Evolutionary conservation across 2,797 vertebrate species (phyloP).

Genomic region (Rhinogobio ventralis): DNA sequence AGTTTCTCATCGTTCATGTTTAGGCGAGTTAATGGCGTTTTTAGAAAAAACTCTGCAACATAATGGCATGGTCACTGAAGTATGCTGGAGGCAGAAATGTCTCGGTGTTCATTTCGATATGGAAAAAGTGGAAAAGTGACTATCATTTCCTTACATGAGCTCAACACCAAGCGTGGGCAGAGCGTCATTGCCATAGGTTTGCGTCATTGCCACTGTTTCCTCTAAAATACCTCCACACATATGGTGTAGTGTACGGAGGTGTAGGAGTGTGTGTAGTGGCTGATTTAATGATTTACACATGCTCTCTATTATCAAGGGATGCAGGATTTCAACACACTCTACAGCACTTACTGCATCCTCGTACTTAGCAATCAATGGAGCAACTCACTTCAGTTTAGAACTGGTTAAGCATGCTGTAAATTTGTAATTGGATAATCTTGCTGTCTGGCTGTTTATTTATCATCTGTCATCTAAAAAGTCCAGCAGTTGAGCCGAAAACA

Average conservation of each 20-base stretch:
- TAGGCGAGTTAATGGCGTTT: background rate
- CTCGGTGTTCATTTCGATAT: constrained; percentile 40
- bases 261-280: constrained; percentile 21
- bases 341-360: constrained; percentile 56
- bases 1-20: background rate
- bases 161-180: constrained; percentile 4
- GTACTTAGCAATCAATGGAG: constrained; percentile 35
- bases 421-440: constrained; percentile 65
- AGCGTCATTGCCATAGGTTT: constrained; percentile 55
- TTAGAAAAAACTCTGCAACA: background rate
- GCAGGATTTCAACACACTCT: constrained; percentile 56
- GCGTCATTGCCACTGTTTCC: constrained; percentile 36
- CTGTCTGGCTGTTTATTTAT: constrained; percentile 65
- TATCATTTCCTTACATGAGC: constrained; percentile 50
- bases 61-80: constrained; percentile 38
- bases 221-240: constrained; percentile 47
- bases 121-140: constrained; percentile 51
- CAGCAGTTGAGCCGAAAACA: constrained; percentile 59
- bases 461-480: constrained; percentile 62
- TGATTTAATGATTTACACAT: constrained; percentile 69
- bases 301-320: constrained; percentile 59
- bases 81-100: constrained; percentile 52
- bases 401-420: constrained; percentile 47
- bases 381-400: background rate
- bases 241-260: constrained; percentile 26